Evolutionary conservation across 2,113 vertebrate genomes (phyloP).

Genomic region (Nesogale talazaci): DNA sequence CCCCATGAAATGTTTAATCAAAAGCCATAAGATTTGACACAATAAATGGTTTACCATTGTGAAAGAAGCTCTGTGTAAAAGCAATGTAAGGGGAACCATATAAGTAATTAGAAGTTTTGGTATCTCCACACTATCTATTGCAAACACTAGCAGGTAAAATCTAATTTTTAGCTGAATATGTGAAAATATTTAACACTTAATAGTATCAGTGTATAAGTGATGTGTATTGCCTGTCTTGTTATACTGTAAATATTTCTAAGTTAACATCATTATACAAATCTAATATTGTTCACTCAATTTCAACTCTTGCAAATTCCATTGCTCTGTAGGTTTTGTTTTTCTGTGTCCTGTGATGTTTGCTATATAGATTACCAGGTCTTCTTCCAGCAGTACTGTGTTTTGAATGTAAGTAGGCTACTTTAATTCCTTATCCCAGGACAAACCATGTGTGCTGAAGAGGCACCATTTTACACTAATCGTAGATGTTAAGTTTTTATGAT

Average conservation of each 20-base stretch:
- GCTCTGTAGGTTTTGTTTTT: background rate
- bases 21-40: background rate
- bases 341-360: too few relatives aligned
- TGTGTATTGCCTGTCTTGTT: too few relatives aligned
- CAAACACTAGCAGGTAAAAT: background rate
- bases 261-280: background rate
- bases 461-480: background rate
- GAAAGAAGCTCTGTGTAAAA: background rate
- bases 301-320: background rate
- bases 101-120: conserved; percentile 25
- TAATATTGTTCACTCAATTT: background rate
- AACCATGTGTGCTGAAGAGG: background rate
- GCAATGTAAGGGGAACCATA: background rate
- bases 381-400: too few relatives aligned
- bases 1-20: conserved; percentile 18
- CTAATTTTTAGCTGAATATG: background rate
- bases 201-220: too few relatives aligned
- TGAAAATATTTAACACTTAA: background rate
- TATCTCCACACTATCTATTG: background rate
- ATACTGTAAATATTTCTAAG: too few relatives aligned
- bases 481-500: conserved; percentile 19
- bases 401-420: too few relatives aligned
- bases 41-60: conserved; percentile 5
- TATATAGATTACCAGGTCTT: too few relatives aligned
- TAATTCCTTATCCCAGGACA: background rate